Evolutionary conservation across 2,888 invertebrate genomes (phyloP).

Genomic region (Belgica antarctica): DNA sequence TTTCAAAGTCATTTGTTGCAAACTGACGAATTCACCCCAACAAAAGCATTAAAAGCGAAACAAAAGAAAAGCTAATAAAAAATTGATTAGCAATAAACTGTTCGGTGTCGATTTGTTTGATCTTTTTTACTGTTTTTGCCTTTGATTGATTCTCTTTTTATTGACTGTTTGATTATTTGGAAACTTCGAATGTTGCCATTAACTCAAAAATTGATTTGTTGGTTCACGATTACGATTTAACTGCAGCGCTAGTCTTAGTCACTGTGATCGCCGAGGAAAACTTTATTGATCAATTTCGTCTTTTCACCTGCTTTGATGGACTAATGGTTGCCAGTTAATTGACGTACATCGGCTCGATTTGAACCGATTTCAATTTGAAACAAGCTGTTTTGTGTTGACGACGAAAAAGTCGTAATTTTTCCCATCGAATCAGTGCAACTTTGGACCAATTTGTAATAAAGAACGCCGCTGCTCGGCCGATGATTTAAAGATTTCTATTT

Average conservation of each 20-base stretch:
- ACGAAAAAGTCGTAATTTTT: conserved; percentile 29
- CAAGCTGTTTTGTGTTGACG: no score
- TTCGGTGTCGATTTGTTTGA: conserved; percentile 10
- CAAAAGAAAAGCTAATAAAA: conserved; percentile 11
- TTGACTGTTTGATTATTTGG: no score
- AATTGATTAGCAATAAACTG: conserved; percentile 21
- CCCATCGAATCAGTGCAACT: conserved; percentile 32
- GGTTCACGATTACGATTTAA: background rate
- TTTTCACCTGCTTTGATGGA: conserved; percentile 10
- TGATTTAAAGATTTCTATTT: conserved; percentile 1
- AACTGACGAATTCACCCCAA: no score
- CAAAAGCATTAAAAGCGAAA: no score
- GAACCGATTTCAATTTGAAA: background rate
- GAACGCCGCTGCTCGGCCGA: conserved; percentile 10
- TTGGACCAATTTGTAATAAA: conserved; percentile 4
- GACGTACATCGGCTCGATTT: background rate
- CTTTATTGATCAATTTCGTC: background rate
- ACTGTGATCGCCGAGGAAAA: background rate
- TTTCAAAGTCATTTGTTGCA: no score
- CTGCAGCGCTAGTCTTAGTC: background rate
- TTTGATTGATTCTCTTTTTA: conserved; percentile 8
- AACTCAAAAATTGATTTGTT: conserved; percentile 17
- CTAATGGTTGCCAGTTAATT: conserved; percentile 12
- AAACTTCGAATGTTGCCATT: background rate
- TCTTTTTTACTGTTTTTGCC: background rate